phyloP scores from a whole-genome alignment of 2,113 vertebrate species.

The Scomber colias region DNA sequence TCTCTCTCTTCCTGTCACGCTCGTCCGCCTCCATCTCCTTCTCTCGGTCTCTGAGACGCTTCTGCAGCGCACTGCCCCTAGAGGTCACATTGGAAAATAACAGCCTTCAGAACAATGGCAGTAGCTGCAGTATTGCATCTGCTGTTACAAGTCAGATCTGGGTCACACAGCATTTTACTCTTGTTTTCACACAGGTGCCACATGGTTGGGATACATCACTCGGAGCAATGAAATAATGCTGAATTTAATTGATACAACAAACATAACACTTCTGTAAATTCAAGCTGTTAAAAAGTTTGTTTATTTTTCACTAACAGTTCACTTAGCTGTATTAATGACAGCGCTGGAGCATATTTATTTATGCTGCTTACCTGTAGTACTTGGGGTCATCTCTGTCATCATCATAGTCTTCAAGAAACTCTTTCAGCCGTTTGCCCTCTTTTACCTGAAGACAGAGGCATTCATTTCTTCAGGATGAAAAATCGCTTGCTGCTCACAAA shows the following conservation, averaged over 20 bases:
- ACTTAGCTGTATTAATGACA: neutral
- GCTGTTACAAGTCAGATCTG: slow-evolving; percentile 41
- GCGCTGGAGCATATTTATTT: neutral
- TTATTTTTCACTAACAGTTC: neutral
- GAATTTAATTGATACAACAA: neutral
- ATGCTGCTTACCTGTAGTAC: slow-evolving; percentile 91
- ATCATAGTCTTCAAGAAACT: slow-evolving; percentile 99
- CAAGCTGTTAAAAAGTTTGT: neutral
- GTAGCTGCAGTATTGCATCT: slow-evolving; percentile 48
- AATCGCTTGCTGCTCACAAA: neutral
- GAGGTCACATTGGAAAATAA: slow-evolving; percentile 57
- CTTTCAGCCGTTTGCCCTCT: slow-evolving; percentile 97
- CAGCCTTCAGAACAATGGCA: slow-evolving; percentile 69
- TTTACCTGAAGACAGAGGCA: slow-evolving; percentile 86
- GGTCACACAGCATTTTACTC: slow-evolving; percentile 18
- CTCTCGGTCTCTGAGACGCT: slow-evolving; percentile 95
- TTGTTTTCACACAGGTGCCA: neutral
- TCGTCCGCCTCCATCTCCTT: slow-evolving; percentile 99
- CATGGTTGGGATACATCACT: neutral
- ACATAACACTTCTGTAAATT: neutral
- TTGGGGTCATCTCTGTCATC: slow-evolving; percentile 98
- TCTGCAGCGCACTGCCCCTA: slow-evolving; percentile 99
- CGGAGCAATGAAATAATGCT: neutral
- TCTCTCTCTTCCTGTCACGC: slow-evolving; percentile 97
- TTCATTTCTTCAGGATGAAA: neutral